Conservation (phyloP, 23 tunicate genomes). For the Diplosoma virens region DNA sequence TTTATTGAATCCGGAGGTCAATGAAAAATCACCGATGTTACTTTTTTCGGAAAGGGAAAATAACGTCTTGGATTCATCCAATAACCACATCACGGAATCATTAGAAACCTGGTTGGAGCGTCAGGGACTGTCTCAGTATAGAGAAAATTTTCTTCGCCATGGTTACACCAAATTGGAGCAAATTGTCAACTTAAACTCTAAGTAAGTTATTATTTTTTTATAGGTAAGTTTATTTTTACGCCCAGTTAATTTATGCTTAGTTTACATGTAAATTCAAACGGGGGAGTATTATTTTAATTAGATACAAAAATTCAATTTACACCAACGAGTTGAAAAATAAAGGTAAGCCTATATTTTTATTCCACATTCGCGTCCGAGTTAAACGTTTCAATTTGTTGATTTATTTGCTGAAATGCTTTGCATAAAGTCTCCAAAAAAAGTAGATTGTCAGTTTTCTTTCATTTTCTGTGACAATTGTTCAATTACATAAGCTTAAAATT, state of each 20-base stretch:
- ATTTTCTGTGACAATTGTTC: too few species aligned
- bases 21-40: constrained; percentile 35
- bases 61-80: not conserved
- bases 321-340: too few species aligned
- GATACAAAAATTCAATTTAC: not conserved
- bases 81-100: constrained; percentile 3
- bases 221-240: not conserved
- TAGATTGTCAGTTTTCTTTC: too few species aligned
- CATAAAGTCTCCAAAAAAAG: too few species aligned
- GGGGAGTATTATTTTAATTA: not conserved
- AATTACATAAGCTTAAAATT: too few species aligned
- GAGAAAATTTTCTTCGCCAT: constrained; percentile 55
- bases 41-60: too few species aligned
- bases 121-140: constrained; percentile 61
- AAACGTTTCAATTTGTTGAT: too few species aligned
- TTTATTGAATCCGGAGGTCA: constrained; percentile 25
- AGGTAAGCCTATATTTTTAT: not conserved
- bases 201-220: constrained; percentile 29
- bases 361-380: too few species aligned
- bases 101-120: constrained; percentile 75
- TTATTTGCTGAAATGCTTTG: too few species aligned
- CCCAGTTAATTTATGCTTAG: not conserved
- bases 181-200: constrained; percentile 49
- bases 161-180: constrained; percentile 79
- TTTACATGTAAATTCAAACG: too few species aligned